These are phyloP conservation scores for Dicranocentrus wangi DNA, from an alignment of 2,888 invertebrate genomes.

Conservation along the genomic window DNA sequence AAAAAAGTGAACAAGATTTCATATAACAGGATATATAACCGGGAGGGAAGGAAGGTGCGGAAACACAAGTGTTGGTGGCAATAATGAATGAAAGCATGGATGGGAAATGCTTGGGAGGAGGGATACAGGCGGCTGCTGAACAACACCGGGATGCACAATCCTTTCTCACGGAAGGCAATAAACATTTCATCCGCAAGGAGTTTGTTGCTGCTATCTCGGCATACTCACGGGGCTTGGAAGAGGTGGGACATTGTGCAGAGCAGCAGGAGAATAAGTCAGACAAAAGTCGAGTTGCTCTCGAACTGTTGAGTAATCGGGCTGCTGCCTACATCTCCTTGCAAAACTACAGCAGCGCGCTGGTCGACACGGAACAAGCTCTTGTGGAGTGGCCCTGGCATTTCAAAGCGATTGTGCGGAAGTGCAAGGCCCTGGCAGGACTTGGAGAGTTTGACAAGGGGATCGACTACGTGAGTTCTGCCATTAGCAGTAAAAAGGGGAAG, in stretches of 20 bases:
- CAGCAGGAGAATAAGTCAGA: not conserved
- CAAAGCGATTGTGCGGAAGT: slow-evolving; percentile 63
- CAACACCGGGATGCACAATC: too few relatives aligned
- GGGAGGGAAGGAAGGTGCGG: too few relatives aligned
- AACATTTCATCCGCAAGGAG: slow-evolving; percentile 44
- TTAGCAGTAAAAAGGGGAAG: not conserved
- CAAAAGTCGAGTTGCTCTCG: slow-evolving; percentile 25
- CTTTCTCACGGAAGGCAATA: slow-evolving; percentile 48
- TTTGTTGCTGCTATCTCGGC: slow-evolving; percentile 30
- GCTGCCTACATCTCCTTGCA: slow-evolving; percentile 58
- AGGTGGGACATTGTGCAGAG: slow-evolving; percentile 31
- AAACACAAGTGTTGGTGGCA: too few relatives aligned
- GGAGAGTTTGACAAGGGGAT: slow-evolving; percentile 47
- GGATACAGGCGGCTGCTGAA: too few relatives aligned
- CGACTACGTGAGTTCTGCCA: slow-evolving; percentile 12
- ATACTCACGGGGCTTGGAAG: slow-evolving; percentile 34
- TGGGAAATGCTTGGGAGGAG: too few relatives aligned
- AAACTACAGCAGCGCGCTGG: slow-evolving; percentile 41
- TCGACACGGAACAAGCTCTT: slow-evolving; percentile 50
- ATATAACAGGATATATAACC: too few relatives aligned
- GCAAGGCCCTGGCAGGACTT: slow-evolving; percentile 56
- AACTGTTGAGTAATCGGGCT: slow-evolving; percentile 64
- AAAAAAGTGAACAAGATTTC: not conserved
- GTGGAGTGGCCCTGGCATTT: slow-evolving; percentile 36
- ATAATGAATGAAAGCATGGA: too few relatives aligned